These are phyloP conservation scores for Amphipyra berbera DNA, from an alignment of 2,888 invertebrate species.

Conservation along the genomic window DNA sequence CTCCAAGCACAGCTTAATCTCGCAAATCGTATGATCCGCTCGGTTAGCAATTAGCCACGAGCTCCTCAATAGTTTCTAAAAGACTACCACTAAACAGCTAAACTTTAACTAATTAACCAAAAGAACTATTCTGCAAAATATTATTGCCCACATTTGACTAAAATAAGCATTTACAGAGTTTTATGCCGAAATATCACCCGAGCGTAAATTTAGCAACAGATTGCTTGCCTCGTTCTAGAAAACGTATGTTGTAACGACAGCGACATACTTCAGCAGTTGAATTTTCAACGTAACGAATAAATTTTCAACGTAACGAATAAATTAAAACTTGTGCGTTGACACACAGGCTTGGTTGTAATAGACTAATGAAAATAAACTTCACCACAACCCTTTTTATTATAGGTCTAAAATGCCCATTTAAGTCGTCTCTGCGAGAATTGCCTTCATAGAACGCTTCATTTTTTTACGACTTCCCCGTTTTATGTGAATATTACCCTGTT, in stretches of 20 bases:
- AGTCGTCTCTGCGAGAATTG: constrained; percentile 51
- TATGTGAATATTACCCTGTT: constrained; percentile 60
- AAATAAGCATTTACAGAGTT: no score
- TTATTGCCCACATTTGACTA: no score
- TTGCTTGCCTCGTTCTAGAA: constrained; percentile 7
- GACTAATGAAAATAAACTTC: constrained; percentile 27
- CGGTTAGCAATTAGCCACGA: no score
- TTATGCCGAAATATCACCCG: no score
- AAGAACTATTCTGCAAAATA: no score
- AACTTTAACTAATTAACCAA: no score
- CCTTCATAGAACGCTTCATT: constrained; percentile 61
- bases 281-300: constrained; percentile 17
- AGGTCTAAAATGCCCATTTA: constrained; percentile 55
- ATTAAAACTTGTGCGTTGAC: constrained; percentile 39
- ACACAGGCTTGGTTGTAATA: constrained; percentile 11
- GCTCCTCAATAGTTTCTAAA: no score
- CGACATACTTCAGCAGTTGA: constrained; percentile 5
- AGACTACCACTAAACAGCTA: no score
- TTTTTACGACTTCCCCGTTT: constrained; percentile 65
- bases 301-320: no score
- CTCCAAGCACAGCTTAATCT: no score
- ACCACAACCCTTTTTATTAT: constrained; percentile 21
- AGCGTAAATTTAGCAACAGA: constrained; percentile 7
- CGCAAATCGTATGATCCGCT: no score
- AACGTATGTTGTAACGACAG: constrained; percentile 2